Conservation (phyloP, 2,797 vertebrate genomes). For the Urophycis tenuis region DNA sequence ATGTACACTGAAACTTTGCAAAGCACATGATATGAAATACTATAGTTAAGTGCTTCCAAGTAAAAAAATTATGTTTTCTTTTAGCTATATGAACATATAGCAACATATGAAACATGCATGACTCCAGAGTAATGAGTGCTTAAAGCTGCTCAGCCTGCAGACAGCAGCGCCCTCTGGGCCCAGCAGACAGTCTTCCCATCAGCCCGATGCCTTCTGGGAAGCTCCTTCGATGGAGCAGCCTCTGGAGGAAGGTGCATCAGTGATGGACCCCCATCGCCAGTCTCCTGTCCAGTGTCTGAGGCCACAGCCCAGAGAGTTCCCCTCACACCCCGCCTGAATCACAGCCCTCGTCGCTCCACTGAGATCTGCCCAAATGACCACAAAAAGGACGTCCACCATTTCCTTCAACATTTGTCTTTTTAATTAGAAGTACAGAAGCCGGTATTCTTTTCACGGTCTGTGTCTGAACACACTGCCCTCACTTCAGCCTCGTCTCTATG, state of each 20-base stretch:
- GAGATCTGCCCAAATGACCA: not conserved
- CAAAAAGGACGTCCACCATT: not conserved
- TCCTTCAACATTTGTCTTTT: conserved; percentile 7
- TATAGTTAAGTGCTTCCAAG: not conserved
- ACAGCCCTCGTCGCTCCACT: too few species aligned
- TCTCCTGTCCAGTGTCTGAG: not conserved
- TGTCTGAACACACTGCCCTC: conserved; percentile 37
- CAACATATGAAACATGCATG: not conserved
- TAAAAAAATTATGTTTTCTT: not conserved
- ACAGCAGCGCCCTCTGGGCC: not conserved
- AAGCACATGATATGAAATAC: not conserved
- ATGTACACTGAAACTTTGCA: not conserved
- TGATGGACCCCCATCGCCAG: not conserved
- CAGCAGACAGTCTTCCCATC: not conserved
- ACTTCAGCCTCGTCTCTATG: conserved; percentile 33
- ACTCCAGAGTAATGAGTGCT: not conserved
- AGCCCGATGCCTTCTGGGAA: not conserved
- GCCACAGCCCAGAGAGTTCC: not conserved
- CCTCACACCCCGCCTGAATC: too few species aligned
- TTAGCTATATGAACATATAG: not conserved
- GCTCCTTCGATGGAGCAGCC: not conserved
- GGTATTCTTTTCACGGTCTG: conserved; percentile 42
- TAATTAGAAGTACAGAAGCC: conserved; percentile 52
- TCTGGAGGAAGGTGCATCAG: not conserved
- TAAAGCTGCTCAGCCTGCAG: not conserved